phyloP scores from a whole-genome alignment of 2,888 invertebrate species.

The Zygogramma bicolorata region DNA sequence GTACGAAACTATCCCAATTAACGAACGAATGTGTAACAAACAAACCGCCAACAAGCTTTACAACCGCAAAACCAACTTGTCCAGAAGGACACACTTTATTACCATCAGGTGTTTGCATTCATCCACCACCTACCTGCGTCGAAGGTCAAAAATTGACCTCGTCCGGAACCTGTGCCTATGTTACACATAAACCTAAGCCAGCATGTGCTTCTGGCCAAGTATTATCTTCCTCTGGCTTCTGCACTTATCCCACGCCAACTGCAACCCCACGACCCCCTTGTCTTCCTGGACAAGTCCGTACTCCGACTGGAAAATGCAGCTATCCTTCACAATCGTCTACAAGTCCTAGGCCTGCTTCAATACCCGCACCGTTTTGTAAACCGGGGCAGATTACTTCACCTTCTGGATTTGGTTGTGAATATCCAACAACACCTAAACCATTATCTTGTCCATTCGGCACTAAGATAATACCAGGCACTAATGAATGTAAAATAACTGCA shows the following conservation, averaged over 20 bases:
- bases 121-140: too few species aligned
- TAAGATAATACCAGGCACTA: constrained; percentile 27
- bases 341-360: constrained; percentile 26
- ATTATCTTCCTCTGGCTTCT: too few species aligned
- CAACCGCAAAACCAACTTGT: constrained; percentile 24
- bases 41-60: not conserved
- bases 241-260: not conserved
- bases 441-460: constrained; percentile 25
- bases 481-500: constrained; percentile 16
- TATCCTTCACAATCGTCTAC: constrained; percentile 26
- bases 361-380: constrained; percentile 11
- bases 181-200: too few species aligned
- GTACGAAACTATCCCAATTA: constrained; percentile 20
- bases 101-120: constrained; percentile 26
- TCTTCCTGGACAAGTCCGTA: not conserved
- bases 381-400: constrained; percentile 40
- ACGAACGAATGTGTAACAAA: not conserved
- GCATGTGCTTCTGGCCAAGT: too few species aligned
- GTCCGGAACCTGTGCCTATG: too few species aligned
- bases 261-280: constrained; percentile 23
- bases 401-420: constrained; percentile 39
- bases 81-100: constrained; percentile 30
- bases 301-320: constrained; percentile 19
- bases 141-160: too few species aligned
- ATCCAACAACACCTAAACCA: constrained; percentile 26